phyloP scores from a whole-genome alignment of 2,113 vertebrate species.

The Corythornis vintsioides region DNA sequence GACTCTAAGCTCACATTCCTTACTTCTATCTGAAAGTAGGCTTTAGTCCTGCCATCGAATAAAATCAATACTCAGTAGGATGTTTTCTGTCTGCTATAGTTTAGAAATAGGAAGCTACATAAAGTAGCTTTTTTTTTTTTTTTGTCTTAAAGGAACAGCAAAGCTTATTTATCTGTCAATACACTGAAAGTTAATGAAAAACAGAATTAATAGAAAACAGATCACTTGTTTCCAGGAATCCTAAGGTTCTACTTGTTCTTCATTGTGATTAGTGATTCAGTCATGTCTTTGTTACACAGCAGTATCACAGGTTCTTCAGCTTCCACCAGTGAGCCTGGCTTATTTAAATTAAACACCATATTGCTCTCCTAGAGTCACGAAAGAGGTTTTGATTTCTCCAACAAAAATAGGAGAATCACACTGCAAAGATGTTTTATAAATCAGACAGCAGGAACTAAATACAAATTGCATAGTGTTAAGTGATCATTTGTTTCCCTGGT shows the following conservation, averaged over 20 bases:
- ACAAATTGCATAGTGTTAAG: not conserved
- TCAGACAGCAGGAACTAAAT: not conserved
- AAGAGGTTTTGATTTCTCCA: not conserved
- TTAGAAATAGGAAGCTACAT: slow-evolving; percentile 13
- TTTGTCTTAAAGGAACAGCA: not conserved
- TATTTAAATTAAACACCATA: not conserved
- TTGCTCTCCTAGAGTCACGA: not conserved
- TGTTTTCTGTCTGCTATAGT: slow-evolving; percentile 24
- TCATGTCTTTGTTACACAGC: not conserved
- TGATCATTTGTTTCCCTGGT: not conserved
- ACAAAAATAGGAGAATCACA: not conserved
- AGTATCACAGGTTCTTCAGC: not conserved
- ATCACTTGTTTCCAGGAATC: not conserved
- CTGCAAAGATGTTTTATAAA: not conserved
- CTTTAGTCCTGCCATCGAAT: slow-evolving; percentile 37
- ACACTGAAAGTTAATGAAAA: not conserved
- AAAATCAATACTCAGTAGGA: slow-evolving; percentile 47
- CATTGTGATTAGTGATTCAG: not conserved
- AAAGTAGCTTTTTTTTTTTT: not conserved
- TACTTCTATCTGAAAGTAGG: slow-evolving; percentile 48
- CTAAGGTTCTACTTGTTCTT: not conserved
- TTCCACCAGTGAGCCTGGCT: not conserved
- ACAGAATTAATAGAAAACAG: not conserved
- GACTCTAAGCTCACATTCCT: slow-evolving; percentile 68
- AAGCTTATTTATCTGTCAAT: not conserved